phyloP scores from a whole-genome alignment of 2,113 vertebrate species.

The Brachyhypopomus occidentalis region DNA sequence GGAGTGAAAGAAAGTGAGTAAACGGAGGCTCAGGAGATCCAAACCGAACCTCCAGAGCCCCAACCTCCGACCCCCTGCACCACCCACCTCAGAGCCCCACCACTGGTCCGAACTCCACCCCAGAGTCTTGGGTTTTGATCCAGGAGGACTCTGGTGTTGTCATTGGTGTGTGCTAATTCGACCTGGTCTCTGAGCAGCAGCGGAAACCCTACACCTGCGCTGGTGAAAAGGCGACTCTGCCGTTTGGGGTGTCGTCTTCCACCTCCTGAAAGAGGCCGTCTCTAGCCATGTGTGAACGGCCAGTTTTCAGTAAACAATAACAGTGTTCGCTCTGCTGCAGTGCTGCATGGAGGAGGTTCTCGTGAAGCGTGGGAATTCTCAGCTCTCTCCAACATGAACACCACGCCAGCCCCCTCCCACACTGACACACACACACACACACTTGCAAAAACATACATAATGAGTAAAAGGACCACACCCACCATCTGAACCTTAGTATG shows the following conservation, averaged over 20 bases:
- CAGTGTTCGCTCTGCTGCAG: constrained; percentile 5
- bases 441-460: not conserved
- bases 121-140: constrained; percentile 13
- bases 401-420: not conserved
- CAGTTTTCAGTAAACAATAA: constrained; percentile 48
- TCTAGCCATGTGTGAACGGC: constrained; percentile 43
- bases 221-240: constrained; percentile 37
- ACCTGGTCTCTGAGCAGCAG: constrained; percentile 13
- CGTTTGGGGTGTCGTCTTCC: constrained; percentile 38
- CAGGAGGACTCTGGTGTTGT: constrained; percentile 13
- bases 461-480: not conserved
- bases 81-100: constrained; percentile 56
- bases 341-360: constrained; percentile 23
- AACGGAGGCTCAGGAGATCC: constrained; percentile 52
- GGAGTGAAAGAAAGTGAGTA: constrained; percentile 1
- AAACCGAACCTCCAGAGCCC: constrained; percentile 60
- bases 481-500: not conserved
- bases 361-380: constrained; percentile 57
- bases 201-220: constrained; percentile 36
- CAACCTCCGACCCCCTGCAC: constrained; percentile 57
- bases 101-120: not conserved
- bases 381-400: not conserved
- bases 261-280: constrained; percentile 2
- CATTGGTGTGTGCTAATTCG: not conserved
- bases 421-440: constrained; percentile 17